Evolutionary conservation across 2,113 vertebrate species (phyloP).

Genomic region (Galeopterus variegatus): DNA sequence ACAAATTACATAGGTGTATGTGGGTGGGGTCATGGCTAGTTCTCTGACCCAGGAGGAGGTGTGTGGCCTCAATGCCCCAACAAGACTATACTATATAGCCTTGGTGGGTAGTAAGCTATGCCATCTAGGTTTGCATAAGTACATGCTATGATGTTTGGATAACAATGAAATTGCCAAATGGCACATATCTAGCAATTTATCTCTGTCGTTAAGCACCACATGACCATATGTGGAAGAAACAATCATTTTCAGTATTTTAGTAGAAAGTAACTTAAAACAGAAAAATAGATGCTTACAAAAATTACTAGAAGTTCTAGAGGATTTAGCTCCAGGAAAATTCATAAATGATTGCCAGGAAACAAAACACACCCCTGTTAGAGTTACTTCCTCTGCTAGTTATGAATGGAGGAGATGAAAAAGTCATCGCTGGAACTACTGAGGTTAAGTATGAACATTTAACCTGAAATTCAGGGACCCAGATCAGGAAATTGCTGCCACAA

Average conservation of each 20-base stretch:
- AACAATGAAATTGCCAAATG: no score
- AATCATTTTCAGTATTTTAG: background rate
- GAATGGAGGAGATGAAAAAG: background rate
- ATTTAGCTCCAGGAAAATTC: background rate
- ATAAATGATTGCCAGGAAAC: background rate
- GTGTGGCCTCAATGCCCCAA: no score
- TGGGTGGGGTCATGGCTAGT: no score
- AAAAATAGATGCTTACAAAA: background rate
- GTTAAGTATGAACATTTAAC: accelerated
- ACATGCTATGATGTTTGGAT: no score
- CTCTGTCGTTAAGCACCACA: no score
- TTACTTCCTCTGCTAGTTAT: background rate
- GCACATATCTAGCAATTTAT: no score
- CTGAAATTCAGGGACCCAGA: background rate
- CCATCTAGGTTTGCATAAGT: no score
- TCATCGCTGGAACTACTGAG: background rate
- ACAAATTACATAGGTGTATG: no score
- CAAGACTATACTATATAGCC: no score
- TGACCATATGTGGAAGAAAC: no score
- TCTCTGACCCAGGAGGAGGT: no score
- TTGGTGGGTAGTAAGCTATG: no score
- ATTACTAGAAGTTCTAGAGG: background rate
- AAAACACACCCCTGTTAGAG: background rate
- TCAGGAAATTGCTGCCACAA: background rate
- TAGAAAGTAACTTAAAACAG: constrained; percentile 18